Conservation (phyloP, 2,797 vertebrate genomes). For the Glossophaga mutica region DNA sequence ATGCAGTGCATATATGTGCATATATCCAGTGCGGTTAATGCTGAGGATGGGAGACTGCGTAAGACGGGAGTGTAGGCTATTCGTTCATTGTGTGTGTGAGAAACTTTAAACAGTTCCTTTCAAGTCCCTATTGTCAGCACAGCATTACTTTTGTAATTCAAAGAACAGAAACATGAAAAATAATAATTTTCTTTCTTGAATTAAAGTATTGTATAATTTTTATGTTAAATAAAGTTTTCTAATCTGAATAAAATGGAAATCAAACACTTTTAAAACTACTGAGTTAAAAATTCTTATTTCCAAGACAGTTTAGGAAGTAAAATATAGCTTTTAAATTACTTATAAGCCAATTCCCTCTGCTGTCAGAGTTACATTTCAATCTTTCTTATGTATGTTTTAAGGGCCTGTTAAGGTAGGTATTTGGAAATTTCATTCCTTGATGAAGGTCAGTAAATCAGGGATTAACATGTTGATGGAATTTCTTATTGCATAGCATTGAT, state of each 20-base stretch:
- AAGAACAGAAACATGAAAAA: background rate
- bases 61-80: accelerated
- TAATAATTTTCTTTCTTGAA: conserved; percentile 10
- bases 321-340: conserved; percentile 75
- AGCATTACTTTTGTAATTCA: background rate
- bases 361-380: conserved; percentile 61
- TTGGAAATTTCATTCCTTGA: conserved; percentile 68
- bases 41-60: background rate
- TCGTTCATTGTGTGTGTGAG: background rate
- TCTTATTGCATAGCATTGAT: conserved; percentile 48
- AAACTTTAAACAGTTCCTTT: background rate
- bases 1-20: background rate
- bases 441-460: conserved; percentile 62
- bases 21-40: background rate
- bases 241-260: background rate
- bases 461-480: conserved; percentile 72
- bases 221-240: conserved; percentile 30
- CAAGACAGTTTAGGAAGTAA: conserved; percentile 72
- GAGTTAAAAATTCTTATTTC: conserved; percentile 78
- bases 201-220: conserved; percentile 28
- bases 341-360: conserved; percentile 69
- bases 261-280: conserved; percentile 61
- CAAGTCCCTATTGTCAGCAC: background rate
- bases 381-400: conserved; percentile 61
- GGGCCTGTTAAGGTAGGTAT: conserved; percentile 63